Percentiles rank a stretch among this genome's conserved stretches.
Evolutionary conservation across 2,797 vertebrate genomes (phyloP).

Genomic region (Phataginus tricuspis): DNA sequence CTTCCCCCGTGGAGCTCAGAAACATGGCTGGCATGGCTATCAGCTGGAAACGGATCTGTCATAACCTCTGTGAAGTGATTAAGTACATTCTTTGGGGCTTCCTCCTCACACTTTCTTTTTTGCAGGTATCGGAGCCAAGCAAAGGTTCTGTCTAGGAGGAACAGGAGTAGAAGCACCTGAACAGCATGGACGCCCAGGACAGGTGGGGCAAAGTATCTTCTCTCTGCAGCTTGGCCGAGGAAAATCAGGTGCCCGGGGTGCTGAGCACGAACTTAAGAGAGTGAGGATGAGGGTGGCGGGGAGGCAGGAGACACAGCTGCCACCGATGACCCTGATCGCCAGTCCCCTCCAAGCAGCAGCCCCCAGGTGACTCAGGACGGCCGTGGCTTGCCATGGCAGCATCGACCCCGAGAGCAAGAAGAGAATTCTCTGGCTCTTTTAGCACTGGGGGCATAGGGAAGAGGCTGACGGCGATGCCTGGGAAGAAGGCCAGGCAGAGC

Average conservation of each 20-base stretch:
- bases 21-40: background rate
- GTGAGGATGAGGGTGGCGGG: background rate
- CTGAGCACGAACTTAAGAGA: background rate
- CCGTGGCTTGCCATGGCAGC: background rate
- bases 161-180: background rate
- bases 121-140: conserved; percentile 11
- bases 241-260: background rate
- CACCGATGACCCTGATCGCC: background rate
- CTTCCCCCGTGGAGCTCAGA: background rate
- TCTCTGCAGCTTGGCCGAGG: background rate
- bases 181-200: background rate
- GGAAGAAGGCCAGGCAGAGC: background rate
- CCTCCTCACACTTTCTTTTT: background rate
- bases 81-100: background rate
- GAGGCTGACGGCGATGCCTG: background rate
- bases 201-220: background rate
- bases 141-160: background rate
- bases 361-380: background rate
- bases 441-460: accelerated
- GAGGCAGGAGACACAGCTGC: background rate
- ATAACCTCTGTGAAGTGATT: background rate
- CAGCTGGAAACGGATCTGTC: background rate
- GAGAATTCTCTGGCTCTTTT: background rate
- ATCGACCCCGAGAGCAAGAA: background rate
- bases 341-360: background rate